Evolutionary conservation across 2,113 vertebrate species (phyloP).

Genomic region (Tragelaphus strepsiceros): DNA sequence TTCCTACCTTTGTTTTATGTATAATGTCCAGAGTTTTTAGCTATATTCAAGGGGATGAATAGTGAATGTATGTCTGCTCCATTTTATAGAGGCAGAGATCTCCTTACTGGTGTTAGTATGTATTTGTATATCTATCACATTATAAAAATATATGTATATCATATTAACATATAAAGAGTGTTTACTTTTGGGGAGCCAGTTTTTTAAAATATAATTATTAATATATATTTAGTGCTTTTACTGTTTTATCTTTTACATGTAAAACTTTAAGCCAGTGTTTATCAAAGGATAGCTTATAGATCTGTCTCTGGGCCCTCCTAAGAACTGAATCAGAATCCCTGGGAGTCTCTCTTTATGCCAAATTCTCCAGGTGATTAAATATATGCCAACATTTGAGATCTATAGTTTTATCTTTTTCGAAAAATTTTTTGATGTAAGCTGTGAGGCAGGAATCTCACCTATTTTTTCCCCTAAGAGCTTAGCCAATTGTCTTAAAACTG

Average conservation of each 20-base stretch:
- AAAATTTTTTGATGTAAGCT: background rate
- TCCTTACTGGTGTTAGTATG: background rate
- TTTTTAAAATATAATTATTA: background rate
- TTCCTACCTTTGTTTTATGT: background rate
- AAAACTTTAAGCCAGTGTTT: conserved; percentile 2
- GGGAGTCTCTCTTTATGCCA: background rate
- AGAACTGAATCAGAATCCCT: background rate
- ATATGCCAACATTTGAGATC: background rate
- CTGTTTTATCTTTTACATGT: conserved; percentile 10
- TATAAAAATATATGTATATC: background rate
- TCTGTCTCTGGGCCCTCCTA: background rate
- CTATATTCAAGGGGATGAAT: background rate
- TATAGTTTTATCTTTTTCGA: background rate
- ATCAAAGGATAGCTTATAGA: background rate
- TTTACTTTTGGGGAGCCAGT: background rate
- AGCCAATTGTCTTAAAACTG: conserved; percentile 2
- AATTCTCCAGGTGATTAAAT: background rate
- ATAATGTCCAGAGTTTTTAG: background rate
- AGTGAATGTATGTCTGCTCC: background rate
- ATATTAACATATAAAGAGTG: background rate
- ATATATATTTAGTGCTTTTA: background rate
- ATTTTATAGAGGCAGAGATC: background rate
- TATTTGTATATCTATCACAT: background rate
- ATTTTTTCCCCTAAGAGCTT: background rate
- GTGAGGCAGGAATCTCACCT: background rate